Evolutionary conservation across 2,888 invertebrate genomes (phyloP).

Genomic region (Tipula confusa): DNA sequence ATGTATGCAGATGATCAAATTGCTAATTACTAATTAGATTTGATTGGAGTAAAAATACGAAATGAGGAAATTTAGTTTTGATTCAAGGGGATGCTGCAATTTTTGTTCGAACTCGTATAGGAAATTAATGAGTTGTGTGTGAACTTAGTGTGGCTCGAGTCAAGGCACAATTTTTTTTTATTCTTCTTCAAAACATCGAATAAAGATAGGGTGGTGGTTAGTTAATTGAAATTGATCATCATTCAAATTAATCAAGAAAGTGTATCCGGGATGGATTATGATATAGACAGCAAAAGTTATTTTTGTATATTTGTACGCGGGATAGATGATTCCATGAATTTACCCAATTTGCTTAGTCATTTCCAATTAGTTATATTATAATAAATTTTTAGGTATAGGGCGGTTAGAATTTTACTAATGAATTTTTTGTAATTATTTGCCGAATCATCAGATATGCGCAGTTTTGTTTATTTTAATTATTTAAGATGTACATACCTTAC

Average conservation of each 20-base stretch:
- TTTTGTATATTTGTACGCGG: background rate
- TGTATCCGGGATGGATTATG: background rate
- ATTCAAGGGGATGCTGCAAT: background rate
- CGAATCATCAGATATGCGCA: background rate
- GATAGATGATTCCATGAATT: conserved; percentile 3
- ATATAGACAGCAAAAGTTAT: background rate
- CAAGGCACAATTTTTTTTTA: background rate
- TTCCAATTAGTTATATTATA: background rate
- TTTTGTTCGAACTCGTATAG: background rate
- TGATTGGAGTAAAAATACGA: too few relatives aligned
- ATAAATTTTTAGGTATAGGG: background rate
- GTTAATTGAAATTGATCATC: background rate
- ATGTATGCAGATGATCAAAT: background rate
- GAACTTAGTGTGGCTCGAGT: background rate
- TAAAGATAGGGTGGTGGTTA: background rate
- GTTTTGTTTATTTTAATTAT: background rate
- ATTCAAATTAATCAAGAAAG: background rate
- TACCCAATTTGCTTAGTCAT: background rate
- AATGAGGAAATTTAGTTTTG: background rate
- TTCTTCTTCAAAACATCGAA: background rate
- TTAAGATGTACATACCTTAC: background rate
- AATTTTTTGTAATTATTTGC: background rate
- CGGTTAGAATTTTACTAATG: background rate
- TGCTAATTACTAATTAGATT: too few relatives aligned
- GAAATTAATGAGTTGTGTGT: background rate